A percentile compares a stretch with the other conserved stretches of the same genome.
Conservation (phyloP, 2,888 invertebrate species). For the Ichneumon xanthorius region DNA sequence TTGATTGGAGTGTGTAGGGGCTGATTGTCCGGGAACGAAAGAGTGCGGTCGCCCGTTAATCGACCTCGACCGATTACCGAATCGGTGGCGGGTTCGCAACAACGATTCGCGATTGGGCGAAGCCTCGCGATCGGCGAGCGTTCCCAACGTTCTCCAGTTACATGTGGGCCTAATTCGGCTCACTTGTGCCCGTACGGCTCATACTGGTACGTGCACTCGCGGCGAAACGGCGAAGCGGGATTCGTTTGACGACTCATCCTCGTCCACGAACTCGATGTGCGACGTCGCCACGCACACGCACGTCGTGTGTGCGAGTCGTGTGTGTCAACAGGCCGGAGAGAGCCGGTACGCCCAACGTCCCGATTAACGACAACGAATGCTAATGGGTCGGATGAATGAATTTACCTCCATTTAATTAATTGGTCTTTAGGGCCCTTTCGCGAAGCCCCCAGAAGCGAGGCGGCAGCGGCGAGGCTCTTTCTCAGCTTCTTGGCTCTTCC, state of each 20-base stretch:
- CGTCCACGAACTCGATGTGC: neutral
- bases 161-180: conserved; percentile 58
- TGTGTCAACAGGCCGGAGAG: conserved; percentile 43
- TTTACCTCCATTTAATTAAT: conserved; percentile 83
- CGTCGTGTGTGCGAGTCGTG: conserved; percentile 8
- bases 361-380: conserved; percentile 83
- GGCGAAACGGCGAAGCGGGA: conserved; percentile 5
- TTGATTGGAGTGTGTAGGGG: conserved; percentile 52
- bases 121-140: conserved; percentile 54
- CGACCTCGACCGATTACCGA: conserved; percentile 58
- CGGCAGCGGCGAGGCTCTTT: conserved; percentile 21
- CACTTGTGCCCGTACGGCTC: neutral
- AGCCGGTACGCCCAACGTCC: conserved; percentile 66
- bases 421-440: conserved; percentile 74
- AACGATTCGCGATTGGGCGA: conserved; percentile 49
- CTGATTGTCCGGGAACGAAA: conserved; percentile 65
- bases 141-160: conserved; percentile 62
- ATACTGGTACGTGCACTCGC: conserved; percentile 10
- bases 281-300: neutral
- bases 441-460: conserved; percentile 54
- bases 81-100: conserved; percentile 52
- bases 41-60: conserved; percentile 66
- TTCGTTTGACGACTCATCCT: conserved; percentile 39
- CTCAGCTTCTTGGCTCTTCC: conserved; percentile 55
- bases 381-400: conserved; percentile 83